Conservation (phyloP, 2,113 vertebrate genomes). For the Ellobius talpinus region DNA sequence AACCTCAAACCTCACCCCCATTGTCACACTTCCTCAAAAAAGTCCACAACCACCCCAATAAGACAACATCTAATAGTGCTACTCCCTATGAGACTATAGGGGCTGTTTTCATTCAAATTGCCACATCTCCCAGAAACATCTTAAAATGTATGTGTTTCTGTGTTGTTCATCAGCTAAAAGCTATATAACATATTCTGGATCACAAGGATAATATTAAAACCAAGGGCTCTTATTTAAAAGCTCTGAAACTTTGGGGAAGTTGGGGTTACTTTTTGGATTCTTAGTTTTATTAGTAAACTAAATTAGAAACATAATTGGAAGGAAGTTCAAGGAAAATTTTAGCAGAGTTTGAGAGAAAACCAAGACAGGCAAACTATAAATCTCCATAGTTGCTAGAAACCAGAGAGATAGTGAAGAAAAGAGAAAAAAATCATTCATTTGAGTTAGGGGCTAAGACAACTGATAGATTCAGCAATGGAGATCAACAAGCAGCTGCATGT, state of each 20-base stretch:
- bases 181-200: not conserved
- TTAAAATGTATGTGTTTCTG: not conserved
- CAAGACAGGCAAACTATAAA: not conserved
- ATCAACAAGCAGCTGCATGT: not conserved
- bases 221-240: constrained; percentile 4
- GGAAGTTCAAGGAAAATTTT: not conserved
- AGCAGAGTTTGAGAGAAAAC: not conserved
- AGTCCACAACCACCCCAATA: not conserved
- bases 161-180: constrained; percentile 20
- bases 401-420: not conserved
- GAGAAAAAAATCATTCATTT: not conserved
- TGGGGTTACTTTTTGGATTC: not conserved
- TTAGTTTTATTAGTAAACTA: not conserved
- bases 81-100: not conserved
- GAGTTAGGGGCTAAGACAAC: not conserved
- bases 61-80: not conserved
- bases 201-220: constrained; percentile 22
- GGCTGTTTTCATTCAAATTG: not conserved
- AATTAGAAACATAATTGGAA: not conserved
- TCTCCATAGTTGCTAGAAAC: not conserved
- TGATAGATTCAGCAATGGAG: not conserved
- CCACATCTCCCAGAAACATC: not conserved
- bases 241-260: not conserved
- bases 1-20: not conserved
- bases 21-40: not conserved